These are phyloP conservation scores for Micromys minutus DNA, from an alignment of 2,113 vertebrate species.

Conservation along the genomic window DNA sequence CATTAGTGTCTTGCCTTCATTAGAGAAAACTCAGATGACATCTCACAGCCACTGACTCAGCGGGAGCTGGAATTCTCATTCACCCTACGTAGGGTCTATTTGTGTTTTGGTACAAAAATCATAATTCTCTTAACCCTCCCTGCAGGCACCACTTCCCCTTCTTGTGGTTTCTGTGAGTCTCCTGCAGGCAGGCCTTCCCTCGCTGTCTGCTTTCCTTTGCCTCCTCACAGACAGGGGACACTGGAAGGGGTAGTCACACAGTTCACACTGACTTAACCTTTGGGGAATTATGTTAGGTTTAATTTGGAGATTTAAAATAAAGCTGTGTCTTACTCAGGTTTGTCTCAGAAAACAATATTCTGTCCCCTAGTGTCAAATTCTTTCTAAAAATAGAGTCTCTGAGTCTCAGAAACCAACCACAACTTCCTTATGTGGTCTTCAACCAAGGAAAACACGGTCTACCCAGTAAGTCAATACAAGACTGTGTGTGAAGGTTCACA, in stretches of 20 bases:
- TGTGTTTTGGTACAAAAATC: not conserved
- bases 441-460: slow-evolving; percentile 70
- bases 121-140: not conserved
- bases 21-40: not conserved
- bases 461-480: slow-evolving; percentile 67
- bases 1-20: not conserved
- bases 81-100: not conserved
- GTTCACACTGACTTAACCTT: not conserved
- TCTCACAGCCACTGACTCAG: not conserved
- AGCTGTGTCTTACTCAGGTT: slow-evolving; percentile 56
- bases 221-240: not conserved
- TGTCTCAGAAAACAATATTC: slow-evolving; percentile 24
- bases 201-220: not conserved
- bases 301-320: slow-evolving; percentile 32
- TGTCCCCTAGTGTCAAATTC: not conserved
- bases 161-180: not conserved
- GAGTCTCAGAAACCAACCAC: slow-evolving; percentile 46
- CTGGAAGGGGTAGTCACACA: not conserved
- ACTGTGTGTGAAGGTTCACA: slow-evolving; percentile 57
- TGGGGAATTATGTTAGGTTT: not conserved
- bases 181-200: not conserved
- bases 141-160: not conserved
- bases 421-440: slow-evolving; percentile 70
- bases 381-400: slow-evolving; percentile 50
- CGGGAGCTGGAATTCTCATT: not conserved